Conservation (phyloP, 2,113 vertebrate genomes). For the Anhinga rufa region DNA sequence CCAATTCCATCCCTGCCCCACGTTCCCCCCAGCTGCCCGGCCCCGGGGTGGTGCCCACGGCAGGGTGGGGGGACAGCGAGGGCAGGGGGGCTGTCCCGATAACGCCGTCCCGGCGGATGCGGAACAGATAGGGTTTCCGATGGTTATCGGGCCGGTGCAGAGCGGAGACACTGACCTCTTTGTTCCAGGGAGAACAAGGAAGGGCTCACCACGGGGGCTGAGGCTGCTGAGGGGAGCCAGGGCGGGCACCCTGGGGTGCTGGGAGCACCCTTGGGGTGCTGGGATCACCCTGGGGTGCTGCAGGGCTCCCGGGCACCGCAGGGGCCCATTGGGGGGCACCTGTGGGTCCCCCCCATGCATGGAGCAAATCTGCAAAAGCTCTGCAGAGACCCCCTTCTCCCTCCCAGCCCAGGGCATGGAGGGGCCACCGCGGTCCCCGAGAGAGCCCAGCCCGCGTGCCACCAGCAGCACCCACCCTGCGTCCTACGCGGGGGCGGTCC, state of each 20-base stretch:
- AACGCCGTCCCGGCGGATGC: slow-evolving; percentile 38
- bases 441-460: not conserved
- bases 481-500: fast-evolving
- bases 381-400: not conserved
- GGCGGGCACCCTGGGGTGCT: not conserved
- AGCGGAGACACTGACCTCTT: slow-evolving; percentile 70
- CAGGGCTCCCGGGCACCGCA: not conserved
- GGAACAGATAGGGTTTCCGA: slow-evolving; percentile 68
- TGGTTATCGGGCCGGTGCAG: slow-evolving; percentile 50
- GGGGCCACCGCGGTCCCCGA: fast-evolving
- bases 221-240: not conserved
- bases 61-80: not conserved
- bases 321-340: fast-evolving
- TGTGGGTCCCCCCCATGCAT: fast-evolving
- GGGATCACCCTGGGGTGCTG: not conserved
- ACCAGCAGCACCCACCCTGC: not conserved
- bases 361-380: not conserved
- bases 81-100: not conserved
- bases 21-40: too few relatives aligned
- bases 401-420: fast-evolving
- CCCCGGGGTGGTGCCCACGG: not conserved
- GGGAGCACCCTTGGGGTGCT: not conserved
- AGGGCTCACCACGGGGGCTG: not conserved
- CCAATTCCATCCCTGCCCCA: not conserved
- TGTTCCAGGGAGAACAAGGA: slow-evolving; percentile 68